Base-by-base conservation (phyloP, 2,888 invertebrate species). In the Eilema sororculum region DNA sequence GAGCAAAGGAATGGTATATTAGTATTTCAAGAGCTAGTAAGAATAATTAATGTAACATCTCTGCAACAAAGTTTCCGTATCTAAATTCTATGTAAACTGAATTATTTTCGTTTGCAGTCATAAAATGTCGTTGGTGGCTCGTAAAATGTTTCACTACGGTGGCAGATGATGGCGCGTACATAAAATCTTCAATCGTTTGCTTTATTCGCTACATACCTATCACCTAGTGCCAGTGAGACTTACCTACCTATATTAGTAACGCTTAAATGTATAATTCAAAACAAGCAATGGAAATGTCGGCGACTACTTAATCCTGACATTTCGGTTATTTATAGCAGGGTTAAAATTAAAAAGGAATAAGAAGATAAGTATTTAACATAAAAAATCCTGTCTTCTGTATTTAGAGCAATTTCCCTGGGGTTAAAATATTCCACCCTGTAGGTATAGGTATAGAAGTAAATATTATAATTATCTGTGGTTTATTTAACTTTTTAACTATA, bases 131-230 rank as follows among this genome's bases (percentile, higher is more conserved):
- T 37, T 57, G 0, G 22, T 10, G 16, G 41, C 24, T 68, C 63
- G 63, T 68, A 68, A 68, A 68, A 68, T 68, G 52, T 56, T 63
- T n/a, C 37, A 28, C 33, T 28, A 30, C 3, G 28, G 41, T 30
- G 63, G 58, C 58, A 25, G 68, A 12, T 52, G 46, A 52, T 28
- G 28, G 25, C 46, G 28, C 64, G n/a, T 20, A 5, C 33, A 33
- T 61, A 61, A 37, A 12, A 13, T 33, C 60, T 33, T 61, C 60
- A 61, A 61, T 61, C 61, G n/a, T 28, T 58, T 25, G 24, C 58
- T 41, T 41, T 62, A 62, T 37, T 61, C 37, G 1, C 37, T 33
- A 37, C 37, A 61, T 62, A n/a, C n/a, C n/a, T n/a, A 41, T 62
- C 16, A 62, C 22, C 13, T 33, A 33, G 30, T 33, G 22, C 22